Evolutionary conservation across 2,113 vertebrate genomes (phyloP).

Genomic region (Herpetotheres cachinnans): DNA sequence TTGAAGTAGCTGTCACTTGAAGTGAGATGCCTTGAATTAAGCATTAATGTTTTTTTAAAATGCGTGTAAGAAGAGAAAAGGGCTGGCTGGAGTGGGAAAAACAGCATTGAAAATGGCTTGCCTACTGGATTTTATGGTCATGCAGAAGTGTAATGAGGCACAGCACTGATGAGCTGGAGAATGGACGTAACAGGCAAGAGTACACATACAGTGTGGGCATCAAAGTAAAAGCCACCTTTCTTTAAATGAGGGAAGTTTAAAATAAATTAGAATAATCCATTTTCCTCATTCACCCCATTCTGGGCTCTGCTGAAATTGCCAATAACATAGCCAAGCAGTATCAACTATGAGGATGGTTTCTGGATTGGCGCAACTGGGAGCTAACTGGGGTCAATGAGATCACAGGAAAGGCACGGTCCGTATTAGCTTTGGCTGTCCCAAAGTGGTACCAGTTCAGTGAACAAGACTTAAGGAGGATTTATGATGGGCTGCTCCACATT

Average conservation of each 20-base stretch:
- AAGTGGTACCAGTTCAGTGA: neutral
- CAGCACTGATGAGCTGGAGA: neutral
- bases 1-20: neutral
- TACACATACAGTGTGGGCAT: no score
- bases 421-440: neutral
- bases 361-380: neutral
- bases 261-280: neutral
- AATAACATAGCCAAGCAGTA: neutral
- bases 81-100: neutral
- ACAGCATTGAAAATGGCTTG: neutral
- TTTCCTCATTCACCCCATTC: neutral
- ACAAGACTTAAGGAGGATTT: neutral
- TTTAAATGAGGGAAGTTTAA: neutral
- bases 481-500: neutral
- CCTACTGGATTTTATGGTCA: neutral
- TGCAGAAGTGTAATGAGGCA: neutral
- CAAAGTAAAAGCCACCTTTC: neutral
- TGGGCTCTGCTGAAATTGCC: neutral
- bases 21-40: neutral
- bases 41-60: neutral
- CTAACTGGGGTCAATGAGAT: neutral
- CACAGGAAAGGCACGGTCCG: neutral
- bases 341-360: neutral
- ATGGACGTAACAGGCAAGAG: neutral
- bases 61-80: neutral